Evolutionary conservation across 2,113 vertebrate genomes (phyloP).

Genomic region (Equus przewalskii): DNA sequence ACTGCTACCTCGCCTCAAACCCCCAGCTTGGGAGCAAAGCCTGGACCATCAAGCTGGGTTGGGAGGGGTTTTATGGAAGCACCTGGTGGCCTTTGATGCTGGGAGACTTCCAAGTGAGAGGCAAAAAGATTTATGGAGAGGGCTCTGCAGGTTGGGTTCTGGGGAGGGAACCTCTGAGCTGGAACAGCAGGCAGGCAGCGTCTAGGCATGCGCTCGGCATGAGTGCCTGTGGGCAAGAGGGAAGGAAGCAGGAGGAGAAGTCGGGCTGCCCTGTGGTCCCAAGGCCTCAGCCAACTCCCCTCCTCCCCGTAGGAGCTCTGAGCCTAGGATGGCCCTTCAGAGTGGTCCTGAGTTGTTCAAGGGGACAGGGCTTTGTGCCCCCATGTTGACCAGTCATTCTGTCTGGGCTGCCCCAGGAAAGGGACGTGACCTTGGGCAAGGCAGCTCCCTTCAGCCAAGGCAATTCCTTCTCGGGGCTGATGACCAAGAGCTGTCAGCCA

Average conservation of each 20-base stretch:
- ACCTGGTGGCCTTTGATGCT: background rate
- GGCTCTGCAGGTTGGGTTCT: background rate
- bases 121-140: background rate
- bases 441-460: background rate
- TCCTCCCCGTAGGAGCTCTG: background rate
- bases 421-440: no score
- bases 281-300: background rate
- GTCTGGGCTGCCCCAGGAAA: background rate
- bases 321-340: background rate
- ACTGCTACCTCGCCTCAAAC: fast-evolving
- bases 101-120: no score
- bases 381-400: background rate
- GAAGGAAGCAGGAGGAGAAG: background rate
- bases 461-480: background rate
- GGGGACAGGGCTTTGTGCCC: background rate
- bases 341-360: background rate
- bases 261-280: background rate
- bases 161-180: background rate
- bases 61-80: background rate
- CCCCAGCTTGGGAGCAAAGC: background rate
- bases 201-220: background rate
- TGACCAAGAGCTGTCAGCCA: no score
- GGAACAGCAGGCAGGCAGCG: fast-evolving
- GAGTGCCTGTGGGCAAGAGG: background rate
- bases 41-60: background rate